These are phyloP conservation scores for Penaeus vannamei DNA, from an alignment of 1,140 invertebrate genomes.

Conservation along the genomic window DNA sequence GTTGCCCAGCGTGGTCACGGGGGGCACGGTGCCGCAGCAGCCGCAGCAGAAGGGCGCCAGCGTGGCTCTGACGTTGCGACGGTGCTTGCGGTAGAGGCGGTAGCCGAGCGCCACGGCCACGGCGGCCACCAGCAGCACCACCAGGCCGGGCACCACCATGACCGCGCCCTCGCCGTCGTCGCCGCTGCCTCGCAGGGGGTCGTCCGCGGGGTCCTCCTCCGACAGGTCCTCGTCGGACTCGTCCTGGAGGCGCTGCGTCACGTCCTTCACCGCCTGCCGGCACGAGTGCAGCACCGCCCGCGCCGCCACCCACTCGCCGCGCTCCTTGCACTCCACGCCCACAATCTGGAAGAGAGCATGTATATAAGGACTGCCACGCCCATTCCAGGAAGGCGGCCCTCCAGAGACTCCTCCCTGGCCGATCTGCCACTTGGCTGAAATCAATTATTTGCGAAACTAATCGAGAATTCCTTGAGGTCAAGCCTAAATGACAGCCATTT, in stretches of 20 bases:
- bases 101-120: constrained; percentile 21
- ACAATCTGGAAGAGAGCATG: not conserved
- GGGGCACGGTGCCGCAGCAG: constrained; percentile 3
- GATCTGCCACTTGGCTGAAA: too few species aligned
- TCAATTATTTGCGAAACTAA: too few species aligned
- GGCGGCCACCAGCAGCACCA: not conserved
- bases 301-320: not conserved
- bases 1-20: not conserved
- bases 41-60: constrained; percentile 38
- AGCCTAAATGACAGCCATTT: too few species aligned
- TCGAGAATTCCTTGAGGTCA: too few species aligned
- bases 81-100: constrained; percentile 32
- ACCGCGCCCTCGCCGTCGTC: not conserved
- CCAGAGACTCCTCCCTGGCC: too few species aligned
- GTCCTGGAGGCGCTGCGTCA: constrained; percentile 15
- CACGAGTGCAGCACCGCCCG: not conserved
- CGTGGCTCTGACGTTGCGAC: not conserved
- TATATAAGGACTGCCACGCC: too few species aligned
- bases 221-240: constrained; percentile 36
- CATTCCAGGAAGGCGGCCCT: too few species aligned
- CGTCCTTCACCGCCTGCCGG: constrained; percentile 13
- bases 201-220: not conserved
- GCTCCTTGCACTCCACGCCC: constrained; percentile 6
- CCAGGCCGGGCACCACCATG: constrained; percentile 16
- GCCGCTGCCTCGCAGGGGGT: not conserved